Evolutionary conservation across 2,797 vertebrate genomes (phyloP), one percentile per base, ranked within the genome.

Genomic region (Xenopus petersii): DNA sequence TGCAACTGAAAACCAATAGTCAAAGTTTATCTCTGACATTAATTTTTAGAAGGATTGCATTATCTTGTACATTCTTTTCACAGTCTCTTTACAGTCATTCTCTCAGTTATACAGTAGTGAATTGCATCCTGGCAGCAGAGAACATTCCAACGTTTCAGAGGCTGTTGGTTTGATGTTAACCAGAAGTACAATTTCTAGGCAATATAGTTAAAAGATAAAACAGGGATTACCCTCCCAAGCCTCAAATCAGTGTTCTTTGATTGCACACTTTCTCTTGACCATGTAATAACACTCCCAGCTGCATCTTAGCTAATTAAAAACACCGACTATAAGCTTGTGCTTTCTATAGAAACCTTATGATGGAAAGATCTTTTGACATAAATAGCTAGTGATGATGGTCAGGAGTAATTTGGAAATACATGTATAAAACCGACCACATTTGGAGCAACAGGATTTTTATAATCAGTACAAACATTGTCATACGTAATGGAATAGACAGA

Each of bases 261-360:
- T 86, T 84, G 63, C 17, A 62, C 66, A 17, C 74, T 66, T 66
- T 86, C 84, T 81, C 80, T 77, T 79, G 81, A 68, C 83, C 86
- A 88, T 85, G 86, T 86, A 85, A 87, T 79, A 81, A 84, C 81
- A 56, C 47, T 73, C 72, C 80, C 78, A 80, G 0, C 82, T 80
- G 81, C 78, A 81, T 73, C 66, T 74, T 67, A 79, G 75, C 81
- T 80, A 82, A 81, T 83, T 83, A 82, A 79, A 84, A 84, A 86
- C 83, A 68, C 84, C 67, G 74, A 80, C 80, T 77, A 16, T 67
- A 69, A 77, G 46, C 62, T 74, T 80, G 80, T 81, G 74, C 81
- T 83, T 82, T 81, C 81, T 84, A 80, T 70, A 81, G 82, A 79
- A 81, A 55, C 12, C 4, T 30, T 26, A n/a, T 12, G 47, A 54